A percentile compares a stretch with the other conserved stretches of the same genome.
phyloP scores from a whole-genome alignment of 1,140 invertebrate genomes.

The Venustaconcha ellipsiformis region DNA sequence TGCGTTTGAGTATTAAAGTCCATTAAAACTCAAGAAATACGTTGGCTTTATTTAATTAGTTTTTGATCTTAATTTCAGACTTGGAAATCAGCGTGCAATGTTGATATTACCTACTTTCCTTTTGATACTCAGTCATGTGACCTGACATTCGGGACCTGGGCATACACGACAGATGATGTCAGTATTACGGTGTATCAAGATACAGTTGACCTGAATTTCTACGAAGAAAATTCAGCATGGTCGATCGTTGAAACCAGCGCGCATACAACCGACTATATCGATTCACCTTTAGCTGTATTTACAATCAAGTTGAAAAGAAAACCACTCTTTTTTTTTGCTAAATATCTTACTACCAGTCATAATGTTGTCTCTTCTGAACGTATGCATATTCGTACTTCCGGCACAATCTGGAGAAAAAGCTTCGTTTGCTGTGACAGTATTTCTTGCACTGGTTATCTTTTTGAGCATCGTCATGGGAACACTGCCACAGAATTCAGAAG shows the following conservation, averaged over 20 bases:
- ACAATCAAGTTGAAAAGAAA: constrained; percentile 21
- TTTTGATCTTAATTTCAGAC: too few relatives aligned
- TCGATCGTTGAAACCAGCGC: constrained; percentile 3
- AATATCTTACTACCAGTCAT: constrained; percentile 34
- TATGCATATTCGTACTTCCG: constrained; percentile 35
- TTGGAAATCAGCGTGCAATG: too few relatives aligned
- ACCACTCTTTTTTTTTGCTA: constrained; percentile 17
- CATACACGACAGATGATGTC: not conserved
- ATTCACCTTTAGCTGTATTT: not conserved
- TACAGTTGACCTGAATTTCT: not conserved
- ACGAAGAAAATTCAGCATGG: constrained; percentile 21
- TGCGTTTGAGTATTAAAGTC: too few relatives aligned
- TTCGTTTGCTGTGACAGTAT: constrained; percentile 31
- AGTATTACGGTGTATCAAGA: not conserved
- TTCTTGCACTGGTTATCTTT: constrained; percentile 34
- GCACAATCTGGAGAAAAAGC: constrained; percentile 33
- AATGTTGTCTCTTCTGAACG: constrained; percentile 27
- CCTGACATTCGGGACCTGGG: constrained; percentile 31
- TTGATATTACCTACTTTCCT: constrained; percentile 28
- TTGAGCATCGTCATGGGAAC: constrained; percentile 27
- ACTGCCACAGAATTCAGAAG: constrained; percentile 29
- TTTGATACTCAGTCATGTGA: constrained; percentile 36
- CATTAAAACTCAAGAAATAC: too few relatives aligned
- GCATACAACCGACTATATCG: too few relatives aligned
- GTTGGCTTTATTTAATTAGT: too few relatives aligned